Base-by-base conservation (phyloP, 2,888 invertebrate genomes). In the Melinopterus prodromus region DNA sequence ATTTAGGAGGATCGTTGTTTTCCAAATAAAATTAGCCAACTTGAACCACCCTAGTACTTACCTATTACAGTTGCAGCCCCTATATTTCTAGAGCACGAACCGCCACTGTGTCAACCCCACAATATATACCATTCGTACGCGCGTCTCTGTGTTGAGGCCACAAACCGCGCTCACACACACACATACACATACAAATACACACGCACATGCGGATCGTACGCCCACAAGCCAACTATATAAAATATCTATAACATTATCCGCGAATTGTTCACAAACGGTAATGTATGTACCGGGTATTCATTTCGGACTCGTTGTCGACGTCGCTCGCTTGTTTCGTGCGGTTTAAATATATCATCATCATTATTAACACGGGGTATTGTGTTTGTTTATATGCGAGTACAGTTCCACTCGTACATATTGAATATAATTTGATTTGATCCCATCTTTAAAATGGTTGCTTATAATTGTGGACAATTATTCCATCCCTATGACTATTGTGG, bases 201-300 rank as follows among this genome's bases (percentile, higher is more conserved):
- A 16, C 12, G 26, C 16, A 16, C 16, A 16, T 16, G n/a, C 7
- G 26, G 74, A 35, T 35, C 6, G 36, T 36, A 35, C 36, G 35
- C 74, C 74, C 74, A 37, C 74, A 53, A 53, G 53, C 53, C 53
- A 53, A 53, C 53, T 53, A 53, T 35, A 74, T 74, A 74, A 74
- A 74, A 74, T 74, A 74, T 36, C 74, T 74, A 74, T 37, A 74
- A 74, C 74, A 74, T 74, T 74, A 74, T 74, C 74, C 74, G 74
- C 74, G 74, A 74, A 74, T 74, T 74, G 74, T 74, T 74, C 74
- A 74, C 74, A 35, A 37, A 74, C 74, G 74, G 74, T 37, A 36
- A 35, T 74, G 37, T 74, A 37, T 35, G 74, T 74, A 26, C 35
- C 74, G 35, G 74, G 53, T 53, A 53, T 53, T 53, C 53, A 53